Evolutionary conservation across 2,888 invertebrate genomes (phyloP), one percentile per base, ranked within the genome.

Genomic region (Abscondita cerata): DNA sequence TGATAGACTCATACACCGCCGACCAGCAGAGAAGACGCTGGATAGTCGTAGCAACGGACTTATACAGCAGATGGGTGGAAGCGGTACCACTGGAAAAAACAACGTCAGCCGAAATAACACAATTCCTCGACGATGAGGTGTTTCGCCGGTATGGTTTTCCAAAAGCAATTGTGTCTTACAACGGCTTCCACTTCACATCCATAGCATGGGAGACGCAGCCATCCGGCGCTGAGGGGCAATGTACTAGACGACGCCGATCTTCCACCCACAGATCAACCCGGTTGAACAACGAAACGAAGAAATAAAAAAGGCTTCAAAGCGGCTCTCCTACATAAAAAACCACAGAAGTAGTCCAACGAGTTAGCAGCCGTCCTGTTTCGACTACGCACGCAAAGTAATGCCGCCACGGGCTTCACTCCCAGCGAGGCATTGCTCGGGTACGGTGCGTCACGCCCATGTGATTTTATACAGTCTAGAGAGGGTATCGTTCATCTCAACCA

Each of bases 181-280:
- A 63, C 68, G 25, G 62, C 0, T 15, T 51, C 2, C 52, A 58
- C 15, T 58, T 51, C 64, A 38, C 36, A 33, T 6, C 56, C 48
- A 0, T 20, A 1, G 0, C 40, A 2, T 34, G n/a, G n/a, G 62
- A 65, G 25, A 54, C 12, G 51, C 48, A 1, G 63, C 63, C 2
- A 48, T 60, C 12, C 19, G 54, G 1, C 15, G 59, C 9, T 70
- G 69, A n/a, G 64, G 31, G 44, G 34, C 6, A 57, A 1, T 19
- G 3, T 0, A 34, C 8, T 34, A 62, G 66, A 18, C 19, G 9
- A 69, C 69, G 0, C 58, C 70, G 0, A 64, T 61, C 0, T 71
- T 70, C 34, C 71, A 72, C 34, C 68, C 70, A 1, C 54, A 57
- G n/a, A 70, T 68, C 6, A 72, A 72, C 31, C 68, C 69, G 1